Percentiles rank a stretch among this genome's conserved stretches.
Conservation (phyloP, 35 echinoderm and acorn worm species). For the Stichopus chloronotus region DNA sequence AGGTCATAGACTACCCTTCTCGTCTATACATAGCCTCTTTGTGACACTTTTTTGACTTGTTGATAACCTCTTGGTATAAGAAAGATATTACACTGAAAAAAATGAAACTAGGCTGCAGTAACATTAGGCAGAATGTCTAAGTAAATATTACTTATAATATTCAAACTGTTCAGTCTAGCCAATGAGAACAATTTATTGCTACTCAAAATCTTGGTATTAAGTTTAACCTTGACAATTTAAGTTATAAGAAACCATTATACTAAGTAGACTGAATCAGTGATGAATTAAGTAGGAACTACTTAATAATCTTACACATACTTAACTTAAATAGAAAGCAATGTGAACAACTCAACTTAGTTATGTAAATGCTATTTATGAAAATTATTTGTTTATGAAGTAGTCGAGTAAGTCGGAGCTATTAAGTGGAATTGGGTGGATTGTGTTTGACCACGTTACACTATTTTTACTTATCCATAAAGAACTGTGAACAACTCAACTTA, state of each 20-base stretch:
- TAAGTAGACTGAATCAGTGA: neutral
- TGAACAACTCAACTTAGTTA: slow-evolving; percentile 21
- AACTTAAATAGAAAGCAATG: slow-evolving; percentile 17
- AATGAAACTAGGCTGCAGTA: too few species aligned
- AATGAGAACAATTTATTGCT: slow-evolving; percentile 1
- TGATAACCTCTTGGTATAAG: too few species aligned
- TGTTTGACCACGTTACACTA: too few species aligned
- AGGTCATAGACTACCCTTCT: too few species aligned
- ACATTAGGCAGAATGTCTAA: too few species aligned
- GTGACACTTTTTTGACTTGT: too few species aligned
- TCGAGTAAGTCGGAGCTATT: neutral
- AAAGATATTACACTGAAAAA: too few species aligned
- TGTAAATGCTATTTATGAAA: neutral
- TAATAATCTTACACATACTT: slow-evolving; percentile 20
- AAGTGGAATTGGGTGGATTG: too few species aligned
- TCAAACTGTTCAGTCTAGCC: neutral
- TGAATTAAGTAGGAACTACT: neutral
- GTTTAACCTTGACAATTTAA: slow-evolving; percentile 19
- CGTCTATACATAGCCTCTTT: too few species aligned
- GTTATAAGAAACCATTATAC: neutral
- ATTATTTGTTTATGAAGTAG: slow-evolving; percentile 25
- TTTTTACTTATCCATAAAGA: too few species aligned
- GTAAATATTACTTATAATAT: neutral
- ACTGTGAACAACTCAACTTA: too few species aligned
- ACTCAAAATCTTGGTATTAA: neutral